Percentiles rank a stretch among this genome's conserved stretches.
phyloP scores from a whole-genome alignment of 2,113 vertebrate species.

The Cynocephalus volans region DNA sequence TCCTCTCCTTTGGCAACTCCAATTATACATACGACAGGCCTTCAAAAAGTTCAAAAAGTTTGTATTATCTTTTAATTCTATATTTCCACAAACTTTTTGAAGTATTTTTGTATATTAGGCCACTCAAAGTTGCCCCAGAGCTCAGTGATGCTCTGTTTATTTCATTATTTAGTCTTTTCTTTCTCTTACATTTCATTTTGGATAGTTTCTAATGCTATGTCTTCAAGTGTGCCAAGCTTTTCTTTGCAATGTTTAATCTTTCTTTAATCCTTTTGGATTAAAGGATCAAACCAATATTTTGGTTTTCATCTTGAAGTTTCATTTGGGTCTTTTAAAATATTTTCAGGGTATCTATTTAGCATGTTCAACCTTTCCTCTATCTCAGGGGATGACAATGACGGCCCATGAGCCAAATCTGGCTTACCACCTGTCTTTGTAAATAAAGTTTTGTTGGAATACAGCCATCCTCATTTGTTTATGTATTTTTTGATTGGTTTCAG shows the following conservation, averaged over 20 bases:
- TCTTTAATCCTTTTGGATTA: not conserved
- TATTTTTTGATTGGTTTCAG: constrained; percentile 13
- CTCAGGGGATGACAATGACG: not conserved
- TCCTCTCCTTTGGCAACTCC: not conserved
- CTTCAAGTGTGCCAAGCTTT: constrained; percentile 45
- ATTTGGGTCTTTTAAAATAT: not conserved
- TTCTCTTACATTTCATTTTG: not conserved
- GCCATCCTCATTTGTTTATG: not conserved
- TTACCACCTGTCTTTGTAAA: constrained; percentile 36
- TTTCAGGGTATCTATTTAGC: not conserved
- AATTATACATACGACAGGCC: not conserved
- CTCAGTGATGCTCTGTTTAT: not conserved
- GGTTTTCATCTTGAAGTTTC: constrained; percentile 46
- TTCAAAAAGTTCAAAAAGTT: no score
- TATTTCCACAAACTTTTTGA: no score
- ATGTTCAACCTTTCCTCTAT: constrained; percentile 34
- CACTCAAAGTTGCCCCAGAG: not conserved
- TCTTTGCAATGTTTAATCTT: constrained; percentile 20
- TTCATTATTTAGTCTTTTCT: not conserved
- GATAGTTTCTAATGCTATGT: not conserved
- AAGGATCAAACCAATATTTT: not conserved
- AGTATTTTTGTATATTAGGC: not conserved
- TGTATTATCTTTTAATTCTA: no score
- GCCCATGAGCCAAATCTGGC: not conserved
- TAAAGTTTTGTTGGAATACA: constrained; percentile 35